A percentile compares a stretch with the other conserved stretches of the same genome.
phyloP scores from a whole-genome alignment of 1,140 invertebrate genomes.

The Drosophila pseudoobscura region DNA sequence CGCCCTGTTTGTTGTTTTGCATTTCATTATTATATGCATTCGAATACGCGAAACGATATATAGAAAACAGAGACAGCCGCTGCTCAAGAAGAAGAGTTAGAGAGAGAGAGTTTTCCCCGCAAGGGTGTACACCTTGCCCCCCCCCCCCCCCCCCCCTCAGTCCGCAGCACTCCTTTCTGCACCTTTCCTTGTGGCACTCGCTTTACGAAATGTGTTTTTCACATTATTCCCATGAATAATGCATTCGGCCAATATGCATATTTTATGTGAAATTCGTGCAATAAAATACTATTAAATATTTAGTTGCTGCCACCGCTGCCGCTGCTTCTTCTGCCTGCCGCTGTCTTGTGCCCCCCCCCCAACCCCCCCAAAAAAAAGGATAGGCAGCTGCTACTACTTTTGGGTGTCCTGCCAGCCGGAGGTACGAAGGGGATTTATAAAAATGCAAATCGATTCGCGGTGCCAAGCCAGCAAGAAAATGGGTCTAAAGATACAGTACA shows the following conservation, averaged over 20 bases:
- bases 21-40: conserved; percentile 60
- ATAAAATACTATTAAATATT: conserved; percentile 83
- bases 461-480: conserved; percentile 7
- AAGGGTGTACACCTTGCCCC: neutral
- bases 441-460: conserved; percentile 53
- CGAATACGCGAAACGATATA: conserved; percentile 25
- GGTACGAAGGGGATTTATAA: conserved; percentile 33
- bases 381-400: conserved; percentile 1
- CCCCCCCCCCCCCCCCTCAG: neutral
- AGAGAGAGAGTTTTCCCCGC: conserved; percentile 1
- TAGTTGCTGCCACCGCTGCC: conserved; percentile 61
- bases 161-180: neutral
- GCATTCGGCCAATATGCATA: conserved; percentile 80
- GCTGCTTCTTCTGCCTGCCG: neutral
- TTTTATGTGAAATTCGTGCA: conserved; percentile 82
- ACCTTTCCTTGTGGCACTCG: conserved; percentile 1
- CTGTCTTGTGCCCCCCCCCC: conserved; percentile 22
- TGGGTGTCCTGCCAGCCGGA: conserved; percentile 17
- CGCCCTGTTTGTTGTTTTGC: conserved; percentile 31
- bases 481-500: too few species aligned
- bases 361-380: conserved; percentile 1
- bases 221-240: conserved; percentile 82
- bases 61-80: conserved; percentile 22
- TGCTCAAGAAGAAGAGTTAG: conserved; percentile 26
- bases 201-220: conserved; percentile 74